Conservation (phyloP, 2,888 invertebrate genomes). For the Tenodera sinensis region DNA sequence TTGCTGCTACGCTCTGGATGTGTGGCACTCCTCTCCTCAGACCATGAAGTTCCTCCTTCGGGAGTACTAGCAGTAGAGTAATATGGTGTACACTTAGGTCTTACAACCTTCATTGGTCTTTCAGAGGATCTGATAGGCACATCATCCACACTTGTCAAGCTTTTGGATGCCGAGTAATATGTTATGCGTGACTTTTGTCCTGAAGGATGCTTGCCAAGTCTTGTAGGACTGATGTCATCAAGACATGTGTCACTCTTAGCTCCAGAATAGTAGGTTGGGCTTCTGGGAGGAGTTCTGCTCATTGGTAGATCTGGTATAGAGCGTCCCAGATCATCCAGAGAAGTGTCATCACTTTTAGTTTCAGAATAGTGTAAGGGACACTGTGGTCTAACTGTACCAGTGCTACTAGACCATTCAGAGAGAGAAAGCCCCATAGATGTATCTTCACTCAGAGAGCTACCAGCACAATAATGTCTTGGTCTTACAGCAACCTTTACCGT, state of each 20-base stretch:
- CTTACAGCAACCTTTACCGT: slow-evolving; percentile 76
- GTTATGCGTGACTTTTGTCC: slow-evolving; percentile 3
- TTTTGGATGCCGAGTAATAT: slow-evolving; percentile 25
- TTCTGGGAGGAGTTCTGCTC: slow-evolving; percentile 37
- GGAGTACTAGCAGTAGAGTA: slow-evolving; percentile 49
- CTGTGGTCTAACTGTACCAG: slow-evolving; percentile 76
- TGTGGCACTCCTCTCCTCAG: slow-evolving; percentile 1
- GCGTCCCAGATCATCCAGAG: slow-evolving; percentile 67
- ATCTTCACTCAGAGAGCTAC: slow-evolving; percentile 81
- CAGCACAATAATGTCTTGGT: slow-evolving; percentile 49
- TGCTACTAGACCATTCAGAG: slow-evolving; percentile 85
- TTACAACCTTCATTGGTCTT: slow-evolving; percentile 43
- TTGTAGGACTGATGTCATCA: slow-evolving; percentile 26
- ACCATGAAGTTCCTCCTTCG: slow-evolving; percentile 3
- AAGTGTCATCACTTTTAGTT: slow-evolving; percentile 77
- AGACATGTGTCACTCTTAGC: slow-evolving; percentile 31
- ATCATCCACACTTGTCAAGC: slow-evolving; percentile 28
- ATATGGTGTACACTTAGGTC: slow-evolving; percentile 64
- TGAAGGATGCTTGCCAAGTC: slow-evolving; percentile 15
- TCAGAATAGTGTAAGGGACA: slow-evolving; percentile 41
- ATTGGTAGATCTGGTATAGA: slow-evolving; percentile 84
- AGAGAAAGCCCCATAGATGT: slow-evolving; percentile 81
- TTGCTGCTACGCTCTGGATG: background rate
- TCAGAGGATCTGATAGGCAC: slow-evolving; percentile 40
- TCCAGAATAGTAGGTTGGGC: slow-evolving; percentile 27